Conservation (phyloP, 2,113 vertebrate species). For the Amphilophus citrinellus region DNA sequence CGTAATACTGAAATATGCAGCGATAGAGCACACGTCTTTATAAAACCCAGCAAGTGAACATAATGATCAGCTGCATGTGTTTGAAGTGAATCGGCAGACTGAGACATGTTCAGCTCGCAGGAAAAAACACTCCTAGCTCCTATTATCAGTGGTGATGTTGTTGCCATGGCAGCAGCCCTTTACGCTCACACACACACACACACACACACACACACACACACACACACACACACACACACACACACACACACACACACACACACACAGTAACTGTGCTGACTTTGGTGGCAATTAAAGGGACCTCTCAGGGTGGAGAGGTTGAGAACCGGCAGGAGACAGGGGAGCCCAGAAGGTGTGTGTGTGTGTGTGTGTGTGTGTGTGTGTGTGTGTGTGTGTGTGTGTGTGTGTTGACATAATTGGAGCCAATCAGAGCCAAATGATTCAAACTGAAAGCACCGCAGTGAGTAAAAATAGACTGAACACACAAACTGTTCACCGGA, state of each 20-base stretch:
- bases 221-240: conserved; percentile 8
- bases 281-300: conserved; percentile 75
- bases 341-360: conserved; percentile 22
- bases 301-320: conserved; percentile 56
- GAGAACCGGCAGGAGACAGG: not conserved
- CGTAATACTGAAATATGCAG: not conserved
- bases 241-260: not conserved
- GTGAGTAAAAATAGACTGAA: conserved; percentile 57
- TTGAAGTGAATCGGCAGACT: not conserved
- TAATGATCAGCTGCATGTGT: not conserved
- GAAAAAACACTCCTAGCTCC: conserved; percentile 21
- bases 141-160: conserved; percentile 58
- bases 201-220: not conserved
- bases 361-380: not conserved
- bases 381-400: not conserved
- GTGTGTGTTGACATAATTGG: conserved; percentile 7
- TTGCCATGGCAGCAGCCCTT: conserved; percentile 70
- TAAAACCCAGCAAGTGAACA: not conserved
- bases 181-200: conserved; percentile 27
- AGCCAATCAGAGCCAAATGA: conserved; percentile 62
- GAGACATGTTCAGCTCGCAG: conserved; percentile 38
- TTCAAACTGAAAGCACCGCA: conserved; percentile 24
- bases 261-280: conserved; percentile 39
- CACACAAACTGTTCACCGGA: not conserved
- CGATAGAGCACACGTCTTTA: not conserved